A percentile compares a stretch with the other conserved stretches of the same genome.
These are phyloP conservation scores for Lordiphosa mommai DNA, from an alignment of 1,140 invertebrate genomes.

Conservation along the genomic window DNA sequence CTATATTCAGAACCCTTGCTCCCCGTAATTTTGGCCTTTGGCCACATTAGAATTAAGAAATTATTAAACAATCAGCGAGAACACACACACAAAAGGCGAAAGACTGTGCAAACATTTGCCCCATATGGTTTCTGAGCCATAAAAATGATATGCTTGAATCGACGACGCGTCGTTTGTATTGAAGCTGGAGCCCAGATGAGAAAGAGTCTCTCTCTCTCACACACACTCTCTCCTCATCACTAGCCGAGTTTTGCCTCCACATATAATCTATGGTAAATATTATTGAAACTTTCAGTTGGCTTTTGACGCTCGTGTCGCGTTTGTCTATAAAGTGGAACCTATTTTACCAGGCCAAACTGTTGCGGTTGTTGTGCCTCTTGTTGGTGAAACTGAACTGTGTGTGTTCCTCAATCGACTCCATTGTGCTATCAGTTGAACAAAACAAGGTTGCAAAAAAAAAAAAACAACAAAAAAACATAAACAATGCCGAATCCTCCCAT, in stretches of 20 bases:
- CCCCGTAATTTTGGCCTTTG: neutral
- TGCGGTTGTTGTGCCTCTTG: neutral
- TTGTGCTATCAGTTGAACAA: conserved; percentile 10
- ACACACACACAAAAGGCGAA: conserved; percentile 16
- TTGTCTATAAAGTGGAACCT: conserved; percentile 16
- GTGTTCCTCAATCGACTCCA: conserved; percentile 1
- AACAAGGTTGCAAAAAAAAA: neutral
- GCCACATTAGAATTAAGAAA: neutral
- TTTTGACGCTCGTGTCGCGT: conserved; percentile 54
- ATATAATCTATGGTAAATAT: conserved; percentile 67
- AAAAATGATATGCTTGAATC: conserved; percentile 21
- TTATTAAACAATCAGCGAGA: neutral
- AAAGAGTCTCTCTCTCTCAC: conserved; percentile 6
- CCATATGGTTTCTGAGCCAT: conserved; percentile 20
- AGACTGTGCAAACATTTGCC: conserved; percentile 28
- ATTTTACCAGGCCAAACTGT: neutral
- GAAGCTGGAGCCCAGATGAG: neutral
- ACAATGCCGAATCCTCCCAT: conserved; percentile 65
- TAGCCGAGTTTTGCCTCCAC: conserved; percentile 11
- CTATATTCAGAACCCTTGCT: neutral
- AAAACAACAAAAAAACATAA: neutral
- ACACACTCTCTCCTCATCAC: conserved; percentile 13
- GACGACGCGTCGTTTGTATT: conserved; percentile 1
- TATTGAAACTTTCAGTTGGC: conserved; percentile 68
- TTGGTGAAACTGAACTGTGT: conserved; percentile 2